These are phyloP conservation scores for Gastrophysa polygoni DNA, from an alignment of 2,888 invertebrate species.

Conservation along the genomic window DNA sequence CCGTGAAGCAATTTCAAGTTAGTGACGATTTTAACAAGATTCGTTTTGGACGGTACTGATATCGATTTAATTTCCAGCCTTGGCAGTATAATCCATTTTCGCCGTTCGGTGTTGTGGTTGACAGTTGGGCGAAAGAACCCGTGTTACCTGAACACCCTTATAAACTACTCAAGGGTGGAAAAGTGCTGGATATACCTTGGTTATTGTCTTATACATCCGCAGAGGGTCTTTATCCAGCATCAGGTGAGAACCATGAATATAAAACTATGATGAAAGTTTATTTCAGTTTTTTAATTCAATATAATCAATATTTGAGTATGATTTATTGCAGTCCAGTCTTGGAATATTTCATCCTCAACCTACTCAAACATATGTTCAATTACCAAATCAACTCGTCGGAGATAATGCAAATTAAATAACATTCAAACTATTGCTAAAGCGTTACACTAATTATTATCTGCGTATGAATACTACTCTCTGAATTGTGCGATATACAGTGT, in stretches of 20 bases:
- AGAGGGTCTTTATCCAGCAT: slow-evolving; percentile 77
- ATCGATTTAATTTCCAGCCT: slow-evolving; percentile 54
- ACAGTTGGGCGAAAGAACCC: slow-evolving; percentile 63
- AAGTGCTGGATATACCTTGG: slow-evolving; percentile 70
- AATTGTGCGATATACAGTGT: no score
- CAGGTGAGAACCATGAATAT: slow-evolving; percentile 59
- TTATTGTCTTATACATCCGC: slow-evolving; percentile 70
- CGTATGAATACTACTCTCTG: no score
- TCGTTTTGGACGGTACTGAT: no score
- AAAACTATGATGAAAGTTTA: no score
- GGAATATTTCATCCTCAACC: not conserved
- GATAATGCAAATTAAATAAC: no score
- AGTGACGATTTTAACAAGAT: no score
- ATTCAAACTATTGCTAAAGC: no score
- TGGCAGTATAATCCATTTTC: slow-evolving; percentile 72
- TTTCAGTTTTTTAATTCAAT: no score
- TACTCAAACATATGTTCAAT: no score
- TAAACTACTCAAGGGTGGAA: slow-evolving; percentile 65
- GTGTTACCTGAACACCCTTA: slow-evolving; percentile 72
- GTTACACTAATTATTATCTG: not conserved
- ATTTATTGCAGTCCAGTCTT: no score
- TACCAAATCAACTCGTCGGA: no score
- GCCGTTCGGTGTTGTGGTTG: slow-evolving; percentile 75
- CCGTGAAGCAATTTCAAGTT: slow-evolving; percentile 66
- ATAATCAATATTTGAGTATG: no score